Conservation (phyloP, 1,140 invertebrate genomes). For the Cotesia vestalis region DNA sequence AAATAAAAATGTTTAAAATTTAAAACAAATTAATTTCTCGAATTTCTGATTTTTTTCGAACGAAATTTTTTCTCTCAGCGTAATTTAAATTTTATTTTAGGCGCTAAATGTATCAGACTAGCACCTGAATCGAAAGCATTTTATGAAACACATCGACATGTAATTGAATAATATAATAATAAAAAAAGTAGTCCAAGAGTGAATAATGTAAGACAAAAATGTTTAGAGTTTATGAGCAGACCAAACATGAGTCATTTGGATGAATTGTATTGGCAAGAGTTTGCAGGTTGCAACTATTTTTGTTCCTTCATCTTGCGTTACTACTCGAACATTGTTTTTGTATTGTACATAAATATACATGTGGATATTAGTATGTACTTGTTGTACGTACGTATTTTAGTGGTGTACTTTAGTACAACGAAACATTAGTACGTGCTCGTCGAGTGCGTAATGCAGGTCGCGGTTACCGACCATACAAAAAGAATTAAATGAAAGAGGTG, state of each 20-base stretch:
- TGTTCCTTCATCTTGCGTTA: slow-evolving; percentile 13
- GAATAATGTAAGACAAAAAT: not conserved
- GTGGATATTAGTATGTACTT: not conserved
- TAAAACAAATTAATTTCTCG: too few relatives aligned
- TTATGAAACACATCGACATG: too few relatives aligned
- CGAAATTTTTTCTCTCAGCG: not conserved
- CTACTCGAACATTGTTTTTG: slow-evolving; percentile 22
- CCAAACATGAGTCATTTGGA: slow-evolving; percentile 27
- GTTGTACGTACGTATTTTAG: slow-evolving; percentile 45
- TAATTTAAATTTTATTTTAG: not conserved
- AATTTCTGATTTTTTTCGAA: too few relatives aligned
- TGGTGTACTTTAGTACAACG: slow-evolving; percentile 39
- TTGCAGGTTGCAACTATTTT: slow-evolving; percentile 29
- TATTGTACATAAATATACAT: not conserved
- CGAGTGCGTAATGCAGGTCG: slow-evolving; percentile 55
- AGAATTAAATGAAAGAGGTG: slow-evolving; percentile 40
- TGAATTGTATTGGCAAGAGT: slow-evolving; percentile 32
- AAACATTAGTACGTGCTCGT: slow-evolving; percentile 3
- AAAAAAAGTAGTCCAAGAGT: not conserved
- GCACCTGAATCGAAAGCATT: too few relatives aligned
- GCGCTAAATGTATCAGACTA: too few relatives aligned
- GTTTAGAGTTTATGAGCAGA: not conserved
- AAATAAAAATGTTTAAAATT: too few relatives aligned
- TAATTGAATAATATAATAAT: not conserved
- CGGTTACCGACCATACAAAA: slow-evolving; percentile 52